Conservation (phyloP, 2,888 invertebrate species). For the Aphelenchoides bicaudatus region DNA sequence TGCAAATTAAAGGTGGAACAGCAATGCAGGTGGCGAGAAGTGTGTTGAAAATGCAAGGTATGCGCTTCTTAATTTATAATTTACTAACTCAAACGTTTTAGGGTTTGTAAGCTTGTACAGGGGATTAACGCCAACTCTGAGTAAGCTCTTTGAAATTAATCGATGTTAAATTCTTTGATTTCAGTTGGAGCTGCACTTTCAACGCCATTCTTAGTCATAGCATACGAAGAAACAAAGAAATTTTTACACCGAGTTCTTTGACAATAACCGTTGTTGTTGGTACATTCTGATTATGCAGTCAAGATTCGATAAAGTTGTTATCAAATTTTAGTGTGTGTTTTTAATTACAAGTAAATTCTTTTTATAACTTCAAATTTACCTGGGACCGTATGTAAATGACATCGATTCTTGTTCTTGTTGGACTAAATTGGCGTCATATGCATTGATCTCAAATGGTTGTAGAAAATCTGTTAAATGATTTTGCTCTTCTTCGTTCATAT, state of each 20-base stretch:
- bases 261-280: too few species aligned
- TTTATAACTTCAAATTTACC: conserved; percentile 12
- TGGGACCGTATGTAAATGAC: conserved; percentile 14
- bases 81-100: too few species aligned
- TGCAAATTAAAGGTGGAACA: conserved; percentile 72
- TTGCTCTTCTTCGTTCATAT: conserved; percentile 29
- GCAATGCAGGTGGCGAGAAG: conserved; percentile 36
- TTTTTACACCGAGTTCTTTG: conserved; percentile 41
- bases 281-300: too few species aligned
- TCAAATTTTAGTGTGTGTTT: too few species aligned
- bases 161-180: too few species aligned
- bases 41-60: conserved; percentile 50
- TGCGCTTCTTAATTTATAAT: too few species aligned
- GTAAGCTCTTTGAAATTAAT: too few species aligned
- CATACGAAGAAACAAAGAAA: conserved; percentile 84
- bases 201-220: conserved; percentile 85
- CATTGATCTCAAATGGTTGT: conserved; percentile 1
- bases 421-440: not conserved
- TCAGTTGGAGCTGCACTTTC: too few species aligned
- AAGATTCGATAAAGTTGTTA: too few species aligned
- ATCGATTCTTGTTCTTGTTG: conserved; percentile 27
- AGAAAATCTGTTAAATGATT: conserved; percentile 9
- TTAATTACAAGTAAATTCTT: not conserved
- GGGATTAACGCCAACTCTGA: conserved; percentile 86
- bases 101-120: conserved; percentile 79